Evolutionary conservation across 2,113 vertebrate species (phyloP).

Genomic region (Mirza zaza): DNA sequence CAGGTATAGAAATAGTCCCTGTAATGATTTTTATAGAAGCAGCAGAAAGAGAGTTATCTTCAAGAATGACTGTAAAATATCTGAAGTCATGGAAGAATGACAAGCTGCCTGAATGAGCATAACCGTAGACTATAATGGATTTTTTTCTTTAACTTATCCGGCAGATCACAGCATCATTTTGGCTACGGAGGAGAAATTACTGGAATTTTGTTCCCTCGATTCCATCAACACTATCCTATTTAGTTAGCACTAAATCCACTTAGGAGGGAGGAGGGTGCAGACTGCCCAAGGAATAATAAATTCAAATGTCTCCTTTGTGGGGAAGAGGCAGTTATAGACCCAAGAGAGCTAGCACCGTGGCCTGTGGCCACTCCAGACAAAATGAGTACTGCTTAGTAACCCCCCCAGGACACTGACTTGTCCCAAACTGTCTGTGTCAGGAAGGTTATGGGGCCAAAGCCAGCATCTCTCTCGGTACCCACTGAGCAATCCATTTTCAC

Average conservation of each 20-base stretch:
- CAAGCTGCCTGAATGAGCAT: neutral
- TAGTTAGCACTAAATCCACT: neutral
- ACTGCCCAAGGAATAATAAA: neutral
- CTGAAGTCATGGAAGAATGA: neutral
- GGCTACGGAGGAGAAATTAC: neutral
- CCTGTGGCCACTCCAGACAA: neutral
- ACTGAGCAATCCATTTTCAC: fast-evolving
- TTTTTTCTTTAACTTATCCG: neutral
- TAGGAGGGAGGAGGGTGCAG: neutral
- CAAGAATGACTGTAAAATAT: neutral
- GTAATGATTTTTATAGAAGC: neutral
- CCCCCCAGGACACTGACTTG: neutral
- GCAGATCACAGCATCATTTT: neutral
- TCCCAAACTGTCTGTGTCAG: neutral
- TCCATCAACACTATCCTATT: neutral
- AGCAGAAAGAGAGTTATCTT: neutral
- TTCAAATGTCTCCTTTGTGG: neutral
- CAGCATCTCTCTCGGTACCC: fast-evolving
- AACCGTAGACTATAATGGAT: neutral
- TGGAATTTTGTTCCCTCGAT: neutral
- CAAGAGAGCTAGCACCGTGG: neutral
- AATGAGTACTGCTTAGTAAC: neutral
- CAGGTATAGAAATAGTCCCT: neutral
- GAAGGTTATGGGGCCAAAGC: too few relatives aligned
- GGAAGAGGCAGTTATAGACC: neutral